phyloP scores from a whole-genome alignment of 1,140 invertebrate species.

The Polypedilum pembai region DNA sequence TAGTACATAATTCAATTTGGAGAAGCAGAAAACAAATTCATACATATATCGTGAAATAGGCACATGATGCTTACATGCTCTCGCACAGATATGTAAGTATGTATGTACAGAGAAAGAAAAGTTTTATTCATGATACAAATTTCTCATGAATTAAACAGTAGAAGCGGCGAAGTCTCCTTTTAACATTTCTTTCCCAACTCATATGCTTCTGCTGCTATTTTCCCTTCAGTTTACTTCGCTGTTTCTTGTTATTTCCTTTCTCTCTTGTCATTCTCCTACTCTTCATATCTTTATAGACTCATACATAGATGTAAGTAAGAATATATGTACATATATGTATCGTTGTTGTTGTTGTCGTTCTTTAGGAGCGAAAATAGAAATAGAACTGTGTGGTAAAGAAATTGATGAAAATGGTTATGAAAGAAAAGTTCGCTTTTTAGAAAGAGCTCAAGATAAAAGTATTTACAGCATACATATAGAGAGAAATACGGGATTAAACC shows the following conservation, averaged over 20 bases:
- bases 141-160: constrained; percentile 19
- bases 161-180: neutral
- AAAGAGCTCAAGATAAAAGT: constrained; percentile 1
- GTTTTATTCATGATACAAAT: constrained; percentile 2
- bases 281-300: no score
- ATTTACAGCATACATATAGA: neutral
- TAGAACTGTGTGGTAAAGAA: no score
- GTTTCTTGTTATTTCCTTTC: neutral
- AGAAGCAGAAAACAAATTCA: neutral
- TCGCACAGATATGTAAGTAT: neutral
- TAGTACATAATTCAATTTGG: neutral
- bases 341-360: no score
- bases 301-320: no score
- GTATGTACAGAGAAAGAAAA: neutral
- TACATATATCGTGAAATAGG: neutral
- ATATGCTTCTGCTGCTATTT: no score
- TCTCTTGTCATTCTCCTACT: neutral
- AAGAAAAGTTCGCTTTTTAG: neutral
- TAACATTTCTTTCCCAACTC: neutral
- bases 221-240: no score
- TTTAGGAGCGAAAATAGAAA: no score
- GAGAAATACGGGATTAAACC: constrained; percentile 25
- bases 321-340: no score
- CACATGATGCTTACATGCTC: neutral
- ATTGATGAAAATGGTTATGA: no score